Evolutionary conservation across 2,797 vertebrate species (phyloP), one percentile per base, ranked within the genome.

Genomic region (Sebastes miniatus): DNA sequence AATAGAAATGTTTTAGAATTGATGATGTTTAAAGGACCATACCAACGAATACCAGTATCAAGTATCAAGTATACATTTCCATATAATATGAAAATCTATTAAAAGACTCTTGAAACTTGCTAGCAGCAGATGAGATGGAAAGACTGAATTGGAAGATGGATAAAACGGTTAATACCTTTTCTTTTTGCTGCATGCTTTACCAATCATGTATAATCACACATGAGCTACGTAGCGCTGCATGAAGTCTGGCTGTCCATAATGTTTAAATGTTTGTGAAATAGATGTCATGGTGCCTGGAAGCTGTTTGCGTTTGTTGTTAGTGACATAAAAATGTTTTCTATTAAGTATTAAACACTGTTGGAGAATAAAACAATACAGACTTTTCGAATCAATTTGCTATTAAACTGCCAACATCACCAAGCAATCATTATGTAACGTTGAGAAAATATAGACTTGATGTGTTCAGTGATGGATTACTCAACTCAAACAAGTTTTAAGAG

Each of bases 381-480:
- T 20, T 69, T 57, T 72, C 5, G 1, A 12, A 78, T 83, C n/a
- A 69, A 18, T 32, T 18, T 24, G 22, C 36, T 5, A 29, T 50
- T 31, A 72, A 72, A 61, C 61, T 27, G 27, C 34, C 56, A 59
- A n/a, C 56, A 68, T 56, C n/a, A 43, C 43, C 6, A 12, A 56
- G 25, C 62, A n/a, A 31, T 14, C 24, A 39, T 67, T 72, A 61
- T 32, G 54, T 59, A 72, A 72, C 20, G 7, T 20, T 47, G 11
- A 69, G 0, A 27, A 34, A 10, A 43, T 24, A 67, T 11, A 18
- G 34, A 72, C 36, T 47, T 65, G 65, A 70, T 43, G 71, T 50
- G 71, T 50, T 83, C 2, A 56, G 25, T 79, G 59, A 58, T 78
- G 66, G 36, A 56, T 61, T 74, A 43, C 20, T 20, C 56, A 68